Evolutionary conservation across 2,888 invertebrate species (phyloP).

Genomic region (Endomychus coccineus): DNA sequence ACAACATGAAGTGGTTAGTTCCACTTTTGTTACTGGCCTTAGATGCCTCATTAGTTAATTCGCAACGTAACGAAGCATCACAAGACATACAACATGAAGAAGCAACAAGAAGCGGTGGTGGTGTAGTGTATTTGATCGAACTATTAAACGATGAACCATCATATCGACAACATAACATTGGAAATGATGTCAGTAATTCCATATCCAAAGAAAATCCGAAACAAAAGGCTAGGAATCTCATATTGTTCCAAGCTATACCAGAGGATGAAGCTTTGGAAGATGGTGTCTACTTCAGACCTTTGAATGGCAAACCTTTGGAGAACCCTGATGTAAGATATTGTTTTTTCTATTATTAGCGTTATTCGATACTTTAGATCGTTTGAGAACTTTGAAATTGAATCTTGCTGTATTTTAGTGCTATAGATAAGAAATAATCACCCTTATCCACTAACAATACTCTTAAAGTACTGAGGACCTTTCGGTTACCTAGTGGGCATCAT

Average conservation of each 20-base stretch:
- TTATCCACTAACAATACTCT: too few relatives aligned
- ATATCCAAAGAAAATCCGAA: constrained; percentile 15
- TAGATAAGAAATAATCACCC: too few relatives aligned
- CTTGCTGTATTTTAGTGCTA: too few relatives aligned
- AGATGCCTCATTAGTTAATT: constrained; percentile 9
- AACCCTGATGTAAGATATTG: constrained; percentile 28
- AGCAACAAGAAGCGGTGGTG: constrained; percentile 12
- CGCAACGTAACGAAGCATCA: constrained; percentile 4
- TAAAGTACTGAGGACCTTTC: too few relatives aligned
- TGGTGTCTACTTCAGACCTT: constrained; percentile 38
- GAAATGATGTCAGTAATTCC: constrained; percentile 23
- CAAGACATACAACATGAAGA: constrained; percentile 2
- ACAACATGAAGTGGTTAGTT: constrained; percentile 22
- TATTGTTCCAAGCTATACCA: constrained; percentile 27
- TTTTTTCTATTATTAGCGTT: neutral
- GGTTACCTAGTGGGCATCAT: too few relatives aligned
- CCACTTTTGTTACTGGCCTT: constrained; percentile 17
- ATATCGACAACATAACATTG: constrained; percentile 12
- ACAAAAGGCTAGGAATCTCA: constrained; percentile 18
- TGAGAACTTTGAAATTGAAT: too few relatives aligned
- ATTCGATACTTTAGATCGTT: too few relatives aligned
- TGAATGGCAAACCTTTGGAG: constrained; percentile 30
- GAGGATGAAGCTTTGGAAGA: constrained; percentile 31
- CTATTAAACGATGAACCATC: constrained; percentile 13
- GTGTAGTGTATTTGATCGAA: constrained; percentile 32